phyloP scores from a whole-genome alignment of 2,797 vertebrate genomes.

The Scarus forsteni region DNA sequence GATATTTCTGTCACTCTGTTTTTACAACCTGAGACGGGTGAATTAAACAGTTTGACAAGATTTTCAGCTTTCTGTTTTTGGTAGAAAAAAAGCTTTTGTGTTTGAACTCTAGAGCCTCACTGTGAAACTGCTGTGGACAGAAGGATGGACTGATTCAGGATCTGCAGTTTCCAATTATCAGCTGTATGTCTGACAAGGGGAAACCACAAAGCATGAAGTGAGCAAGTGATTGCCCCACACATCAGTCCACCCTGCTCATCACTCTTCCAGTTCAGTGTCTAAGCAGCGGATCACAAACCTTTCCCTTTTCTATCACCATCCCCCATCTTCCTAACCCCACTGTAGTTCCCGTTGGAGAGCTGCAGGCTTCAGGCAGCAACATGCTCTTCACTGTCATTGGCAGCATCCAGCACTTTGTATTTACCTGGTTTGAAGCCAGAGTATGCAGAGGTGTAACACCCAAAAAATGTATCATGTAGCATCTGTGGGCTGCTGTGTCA shows the following conservation, averaged over 20 bases:
- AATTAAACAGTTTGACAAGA: conserved; percentile 10
- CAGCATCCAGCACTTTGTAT: conserved; percentile 67
- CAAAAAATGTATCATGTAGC: conserved; percentile 56
- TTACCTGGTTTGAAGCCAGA: conserved; percentile 71
- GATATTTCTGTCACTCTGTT: conserved; percentile 61
- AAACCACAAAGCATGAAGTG: conserved; percentile 50
- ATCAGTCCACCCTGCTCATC: conserved; percentile 34
- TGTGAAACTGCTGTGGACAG: conserved; percentile 9
- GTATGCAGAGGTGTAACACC: conserved; percentile 61
- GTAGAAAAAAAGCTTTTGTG: neutral
- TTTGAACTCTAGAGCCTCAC: neutral
- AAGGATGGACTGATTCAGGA: neutral
- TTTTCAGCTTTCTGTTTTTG: conserved; percentile 9
- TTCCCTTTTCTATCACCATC: conserved; percentile 36
- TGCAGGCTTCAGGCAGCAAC: conserved; percentile 67
- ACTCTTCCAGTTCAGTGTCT: conserved; percentile 40
- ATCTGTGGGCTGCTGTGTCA: conserved; percentile 34
- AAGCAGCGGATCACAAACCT: conserved; percentile 38
- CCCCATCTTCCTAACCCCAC: conserved; percentile 15
- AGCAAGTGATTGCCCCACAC: conserved; percentile 52
- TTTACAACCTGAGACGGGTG: conserved; percentile 20
- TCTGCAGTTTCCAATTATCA: conserved; percentile 50
- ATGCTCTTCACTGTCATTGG: conserved; percentile 59
- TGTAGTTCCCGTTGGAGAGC: conserved; percentile 32
- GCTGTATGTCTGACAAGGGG: conserved; percentile 24